These are phyloP conservation scores for Neodiprion lecontei DNA, from an alignment of 1,140 invertebrate genomes.

Conservation along the genomic window DNA sequence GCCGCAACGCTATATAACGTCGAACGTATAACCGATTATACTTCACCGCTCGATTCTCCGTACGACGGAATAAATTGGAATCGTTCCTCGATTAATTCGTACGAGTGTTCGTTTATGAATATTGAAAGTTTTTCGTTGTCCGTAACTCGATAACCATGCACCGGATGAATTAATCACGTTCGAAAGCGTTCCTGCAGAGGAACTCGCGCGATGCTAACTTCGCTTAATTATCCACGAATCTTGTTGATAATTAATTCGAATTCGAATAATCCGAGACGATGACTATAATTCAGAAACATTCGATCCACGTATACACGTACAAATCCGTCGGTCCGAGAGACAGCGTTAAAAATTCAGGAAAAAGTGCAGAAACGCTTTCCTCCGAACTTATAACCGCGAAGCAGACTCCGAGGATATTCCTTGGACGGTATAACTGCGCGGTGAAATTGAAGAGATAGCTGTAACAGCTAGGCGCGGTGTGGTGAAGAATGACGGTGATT, in stretches of 20 bases:
- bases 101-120: background rate
- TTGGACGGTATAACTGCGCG: background rate
- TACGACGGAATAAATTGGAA: background rate
- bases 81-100: background rate
- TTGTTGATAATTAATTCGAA: background rate
- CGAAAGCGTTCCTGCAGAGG: background rate
- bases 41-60: too few species aligned
- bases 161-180: background rate
- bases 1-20: too few species aligned
- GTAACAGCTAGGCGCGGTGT: conserved; percentile 33
- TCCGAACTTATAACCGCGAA: too few species aligned
- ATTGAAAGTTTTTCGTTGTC: background rate
- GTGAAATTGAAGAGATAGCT: conserved; percentile 46
- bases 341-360: too few species aligned
- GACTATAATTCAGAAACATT: too few species aligned
- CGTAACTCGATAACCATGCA: background rate
- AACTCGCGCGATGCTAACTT: background rate
- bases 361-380: too few species aligned
- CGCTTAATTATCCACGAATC: background rate
- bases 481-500: conserved; percentile 48
- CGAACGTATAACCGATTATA: too few species aligned
- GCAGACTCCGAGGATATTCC: too few species aligned
- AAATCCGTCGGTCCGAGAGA: too few species aligned
- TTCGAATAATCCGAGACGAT: too few species aligned
- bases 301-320: too few species aligned